Conservation (phyloP, 2,888 invertebrate genomes). For the Habrosyne pyritoides region DNA sequence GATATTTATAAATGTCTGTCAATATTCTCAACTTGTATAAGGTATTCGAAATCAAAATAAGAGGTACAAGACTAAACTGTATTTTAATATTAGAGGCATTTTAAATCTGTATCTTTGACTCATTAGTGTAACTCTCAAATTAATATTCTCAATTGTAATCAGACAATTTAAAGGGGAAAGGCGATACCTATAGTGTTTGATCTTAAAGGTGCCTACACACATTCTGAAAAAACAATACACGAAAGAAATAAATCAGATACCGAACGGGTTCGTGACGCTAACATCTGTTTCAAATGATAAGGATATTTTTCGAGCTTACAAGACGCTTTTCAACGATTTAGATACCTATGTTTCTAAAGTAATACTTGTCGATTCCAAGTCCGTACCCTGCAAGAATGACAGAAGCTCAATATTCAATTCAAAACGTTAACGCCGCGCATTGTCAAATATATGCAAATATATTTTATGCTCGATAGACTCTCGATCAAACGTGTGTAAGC, state of each 20-base stretch:
- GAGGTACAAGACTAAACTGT: constrained; percentile 69
- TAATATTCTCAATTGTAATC: not conserved
- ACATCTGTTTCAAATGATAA: not conserved
- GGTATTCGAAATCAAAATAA: constrained; percentile 27
- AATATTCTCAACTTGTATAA: constrained; percentile 1
- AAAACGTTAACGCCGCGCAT: not conserved
- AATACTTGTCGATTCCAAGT: not conserved
- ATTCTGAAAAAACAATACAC: not conserved
- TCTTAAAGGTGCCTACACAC: not conserved
- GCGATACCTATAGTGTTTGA: constrained; percentile 17
- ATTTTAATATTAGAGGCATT: constrained; percentile 46
- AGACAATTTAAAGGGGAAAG: constrained; percentile 45
- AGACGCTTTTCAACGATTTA: not conserved
- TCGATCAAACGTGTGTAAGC: constrained; percentile 13
- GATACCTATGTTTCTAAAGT: not conserved
- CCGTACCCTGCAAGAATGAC: not conserved
- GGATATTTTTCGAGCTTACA: not conserved
- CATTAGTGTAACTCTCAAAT: not conserved
- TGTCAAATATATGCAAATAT: not conserved
- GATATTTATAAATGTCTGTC: not conserved
- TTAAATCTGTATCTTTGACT: constrained; percentile 15
- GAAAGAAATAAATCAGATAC: not conserved
- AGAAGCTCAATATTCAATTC: not conserved
- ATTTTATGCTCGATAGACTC: not conserved
- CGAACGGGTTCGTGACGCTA: not conserved